Percentiles rank a stretch among this genome's conserved stretches.
Evolutionary conservation across 2,113 vertebrate species (phyloP).

Genomic region (Tupaia chinensis): DNA sequence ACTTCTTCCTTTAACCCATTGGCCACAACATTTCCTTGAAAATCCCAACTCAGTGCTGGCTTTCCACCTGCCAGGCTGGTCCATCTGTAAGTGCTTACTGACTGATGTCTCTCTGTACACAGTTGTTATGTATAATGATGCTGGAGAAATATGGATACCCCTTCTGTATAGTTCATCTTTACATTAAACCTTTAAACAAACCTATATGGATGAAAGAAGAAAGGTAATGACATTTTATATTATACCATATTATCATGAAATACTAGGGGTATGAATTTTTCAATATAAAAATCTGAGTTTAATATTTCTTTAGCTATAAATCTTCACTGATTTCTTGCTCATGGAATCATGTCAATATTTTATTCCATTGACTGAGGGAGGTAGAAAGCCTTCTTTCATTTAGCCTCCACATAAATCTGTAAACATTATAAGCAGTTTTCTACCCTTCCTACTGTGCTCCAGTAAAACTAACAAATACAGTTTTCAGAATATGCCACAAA

Average conservation of each 20-base stretch:
- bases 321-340: background rate
- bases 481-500: background rate
- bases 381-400: background rate
- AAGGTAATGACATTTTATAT: background rate
- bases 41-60: background rate
- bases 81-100: background rate
- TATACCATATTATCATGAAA: background rate
- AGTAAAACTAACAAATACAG: background rate
- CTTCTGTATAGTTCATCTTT: background rate
- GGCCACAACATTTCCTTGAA: background rate
- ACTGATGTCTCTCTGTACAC: background rate
- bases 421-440: background rate
- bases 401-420: background rate
- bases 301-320: background rate
- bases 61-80: background rate
- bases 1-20: background rate
- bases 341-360: background rate
- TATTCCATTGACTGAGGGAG: background rate
- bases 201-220: background rate
- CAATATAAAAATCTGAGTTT: background rate
- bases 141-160: background rate
- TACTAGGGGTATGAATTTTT: background rate
- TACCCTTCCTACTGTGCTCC: rapidly evolving
- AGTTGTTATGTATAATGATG: background rate
- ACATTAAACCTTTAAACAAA: background rate